Conservation (phyloP, 2,888 invertebrate genomes). For the Sphecodes monilicornis region DNA sequence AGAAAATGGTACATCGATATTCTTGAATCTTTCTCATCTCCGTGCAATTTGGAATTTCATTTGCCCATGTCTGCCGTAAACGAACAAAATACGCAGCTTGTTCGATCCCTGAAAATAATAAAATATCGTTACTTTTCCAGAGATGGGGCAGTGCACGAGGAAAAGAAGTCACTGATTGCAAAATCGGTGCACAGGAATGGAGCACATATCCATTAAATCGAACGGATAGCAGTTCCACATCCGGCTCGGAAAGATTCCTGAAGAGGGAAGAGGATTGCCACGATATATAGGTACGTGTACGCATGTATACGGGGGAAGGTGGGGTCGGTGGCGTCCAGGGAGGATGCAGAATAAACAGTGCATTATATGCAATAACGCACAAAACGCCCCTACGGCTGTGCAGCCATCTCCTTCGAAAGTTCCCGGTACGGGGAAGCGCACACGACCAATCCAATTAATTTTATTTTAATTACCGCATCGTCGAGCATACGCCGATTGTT, state of each 20-base stretch:
- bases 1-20: no score
- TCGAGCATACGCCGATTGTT: conserved; percentile 74
- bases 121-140: not conserved
- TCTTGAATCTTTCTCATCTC: no score
- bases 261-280: conserved; percentile 59
- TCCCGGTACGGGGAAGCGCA: conserved; percentile 61
- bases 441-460: conserved; percentile 80
- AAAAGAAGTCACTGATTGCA: not conserved
- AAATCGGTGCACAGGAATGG: not conserved
- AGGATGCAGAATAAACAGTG: conserved; percentile 76
- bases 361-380: conserved; percentile 77
- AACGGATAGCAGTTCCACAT: not conserved
- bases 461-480: conserved; percentile 81
- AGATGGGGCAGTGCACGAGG: not conserved
- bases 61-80: no score
- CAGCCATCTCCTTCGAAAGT: conserved; percentile 72
- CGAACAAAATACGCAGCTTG: no score
- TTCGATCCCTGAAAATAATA: not conserved
- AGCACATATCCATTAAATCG: conserved; percentile 6
- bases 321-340: conserved; percentile 38
- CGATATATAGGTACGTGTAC: conserved; percentile 2
- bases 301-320: not conserved
- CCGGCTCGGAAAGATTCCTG: conserved; percentile 24
- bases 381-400: conserved; percentile 74
- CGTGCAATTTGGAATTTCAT: no score